phyloP scores from a whole-genome alignment of 2,113 vertebrate genomes.

The Sarotherodon lohbergeri region DNA sequence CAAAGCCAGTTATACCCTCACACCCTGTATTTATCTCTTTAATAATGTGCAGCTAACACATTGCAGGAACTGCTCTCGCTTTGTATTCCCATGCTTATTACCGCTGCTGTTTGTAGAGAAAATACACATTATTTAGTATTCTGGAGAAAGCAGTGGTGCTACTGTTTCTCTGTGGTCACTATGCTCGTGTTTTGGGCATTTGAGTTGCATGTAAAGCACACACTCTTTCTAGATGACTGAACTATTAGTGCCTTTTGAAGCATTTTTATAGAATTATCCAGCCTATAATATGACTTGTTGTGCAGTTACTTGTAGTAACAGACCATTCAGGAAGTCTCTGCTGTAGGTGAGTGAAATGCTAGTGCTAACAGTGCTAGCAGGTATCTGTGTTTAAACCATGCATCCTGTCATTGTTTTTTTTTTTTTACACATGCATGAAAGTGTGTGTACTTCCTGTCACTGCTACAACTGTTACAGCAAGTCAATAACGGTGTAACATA shows the following conservation, averaged over 20 bases:
- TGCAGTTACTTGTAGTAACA: background rate
- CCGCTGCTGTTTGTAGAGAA: background rate
- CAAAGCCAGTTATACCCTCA: background rate
- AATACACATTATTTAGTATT: background rate
- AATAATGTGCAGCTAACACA: background rate
- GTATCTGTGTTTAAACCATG: no score
- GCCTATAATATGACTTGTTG: background rate
- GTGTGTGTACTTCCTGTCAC: no score
- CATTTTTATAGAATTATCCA: background rate
- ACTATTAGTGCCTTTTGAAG: background rate
- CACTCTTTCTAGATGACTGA: background rate
- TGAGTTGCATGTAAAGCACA: background rate
- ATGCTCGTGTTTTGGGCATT: background rate
- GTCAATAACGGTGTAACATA: no score
- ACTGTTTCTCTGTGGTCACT: background rate
- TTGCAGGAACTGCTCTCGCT: background rate
- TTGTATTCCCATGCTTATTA: background rate
- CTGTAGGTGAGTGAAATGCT: background rate
- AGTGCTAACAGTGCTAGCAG: background rate
- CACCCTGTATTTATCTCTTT: background rate
- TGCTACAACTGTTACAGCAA: no score
- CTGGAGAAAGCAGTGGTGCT: background rate
- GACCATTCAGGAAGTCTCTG: background rate
- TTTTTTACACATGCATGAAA: no score
- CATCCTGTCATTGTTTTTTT: no score